Evolutionary conservation across 2,113 vertebrate genomes (phyloP).

Genomic region (Cynopterus brachyotis): DNA sequence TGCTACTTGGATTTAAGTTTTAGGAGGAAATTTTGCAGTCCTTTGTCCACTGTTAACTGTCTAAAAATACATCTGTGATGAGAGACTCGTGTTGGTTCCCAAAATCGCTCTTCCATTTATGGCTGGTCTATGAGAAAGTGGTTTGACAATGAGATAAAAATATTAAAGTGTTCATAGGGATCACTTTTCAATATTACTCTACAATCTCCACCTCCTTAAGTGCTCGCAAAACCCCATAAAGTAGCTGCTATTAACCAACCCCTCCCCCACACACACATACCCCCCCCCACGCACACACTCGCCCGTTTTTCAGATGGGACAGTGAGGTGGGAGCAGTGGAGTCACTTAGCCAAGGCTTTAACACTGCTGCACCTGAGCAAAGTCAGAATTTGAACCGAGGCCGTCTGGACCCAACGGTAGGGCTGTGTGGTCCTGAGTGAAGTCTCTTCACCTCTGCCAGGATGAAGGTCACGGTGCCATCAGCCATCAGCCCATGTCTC

Average conservation of each 20-base stretch:
- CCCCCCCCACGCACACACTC: too few relatives aligned
- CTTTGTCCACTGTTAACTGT: not conserved
- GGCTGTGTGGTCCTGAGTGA: not conserved
- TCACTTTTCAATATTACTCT: not conserved
- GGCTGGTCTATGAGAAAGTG: not conserved
- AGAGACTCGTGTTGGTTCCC: too few relatives aligned
- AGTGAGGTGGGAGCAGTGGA: not conserved
- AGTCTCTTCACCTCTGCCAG: not conserved
- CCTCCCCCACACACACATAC: too few relatives aligned
- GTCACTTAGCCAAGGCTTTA: not conserved
- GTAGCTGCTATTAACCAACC: accelerated
- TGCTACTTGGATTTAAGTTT: not conserved
- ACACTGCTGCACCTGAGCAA: not conserved
- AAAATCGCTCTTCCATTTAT: not conserved
- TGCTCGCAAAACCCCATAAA: accelerated
- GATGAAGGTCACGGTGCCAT: not conserved
- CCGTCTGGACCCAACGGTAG: not conserved
- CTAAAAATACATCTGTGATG: not conserved
- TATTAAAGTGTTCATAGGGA: not conserved
- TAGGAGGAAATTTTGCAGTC: not conserved
- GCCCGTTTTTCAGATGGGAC: not conserved
- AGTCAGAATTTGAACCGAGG: not conserved
- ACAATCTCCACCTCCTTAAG: not conserved
- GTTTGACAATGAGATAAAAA: not conserved
- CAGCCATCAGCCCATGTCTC: not conserved